These are phyloP conservation scores for Drosophila lowei DNA, from an alignment of 1,140 invertebrate species.

Conservation along the genomic window DNA sequence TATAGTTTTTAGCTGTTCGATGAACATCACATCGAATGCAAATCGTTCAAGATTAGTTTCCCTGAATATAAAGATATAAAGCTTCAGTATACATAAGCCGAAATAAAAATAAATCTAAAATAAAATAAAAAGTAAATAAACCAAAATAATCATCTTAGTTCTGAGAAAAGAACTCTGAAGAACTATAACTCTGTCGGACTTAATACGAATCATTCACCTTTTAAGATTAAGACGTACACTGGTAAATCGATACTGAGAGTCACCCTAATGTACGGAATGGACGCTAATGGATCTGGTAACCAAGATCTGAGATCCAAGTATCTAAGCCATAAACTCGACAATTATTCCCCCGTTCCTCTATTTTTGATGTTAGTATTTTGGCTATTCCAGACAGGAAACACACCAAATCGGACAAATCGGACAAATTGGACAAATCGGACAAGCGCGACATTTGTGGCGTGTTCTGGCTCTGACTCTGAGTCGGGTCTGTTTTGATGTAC, in stretches of 20 bases:
- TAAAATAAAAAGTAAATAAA: no score
- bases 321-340: conserved; percentile 11
- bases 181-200: no score
- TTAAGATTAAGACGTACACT: no score
- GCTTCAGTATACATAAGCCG: no score
- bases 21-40: no score
- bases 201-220: no score
- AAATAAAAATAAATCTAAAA: no score
- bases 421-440: conserved; percentile 52
- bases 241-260: no score
- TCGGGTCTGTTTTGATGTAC: no score
- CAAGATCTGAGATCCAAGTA: background rate
- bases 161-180: background rate
- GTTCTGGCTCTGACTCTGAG: conserved; percentile 23
- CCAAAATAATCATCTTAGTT: background rate
- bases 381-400: conserved; percentile 54
- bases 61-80: no score
- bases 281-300: background rate
- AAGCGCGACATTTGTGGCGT: conserved; percentile 48
- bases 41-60: no score
- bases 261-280: background rate
- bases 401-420: conserved; percentile 51
- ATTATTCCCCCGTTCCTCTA: conserved; percentile 20
- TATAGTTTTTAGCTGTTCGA: no score
- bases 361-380: conserved; percentile 19